These are phyloP conservation scores for Leucoraja erinaceus DNA, from an alignment of 2,113 vertebrate genomes.

Conservation along the genomic window DNA sequence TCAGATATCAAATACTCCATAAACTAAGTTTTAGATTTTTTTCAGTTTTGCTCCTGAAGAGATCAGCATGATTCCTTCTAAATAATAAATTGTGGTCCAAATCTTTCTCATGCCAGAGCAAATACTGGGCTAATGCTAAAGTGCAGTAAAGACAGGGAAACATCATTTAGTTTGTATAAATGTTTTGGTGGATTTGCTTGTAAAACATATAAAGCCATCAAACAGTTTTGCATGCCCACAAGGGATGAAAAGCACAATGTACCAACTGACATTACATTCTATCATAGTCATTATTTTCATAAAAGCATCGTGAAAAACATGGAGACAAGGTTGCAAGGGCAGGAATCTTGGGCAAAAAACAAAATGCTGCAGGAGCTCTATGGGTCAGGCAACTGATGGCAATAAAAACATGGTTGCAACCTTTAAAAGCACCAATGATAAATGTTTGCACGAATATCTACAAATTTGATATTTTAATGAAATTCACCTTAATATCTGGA, in stretches of 20 bases:
- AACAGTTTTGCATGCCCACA: neutral
- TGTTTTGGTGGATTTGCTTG: neutral
- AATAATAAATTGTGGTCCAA: neutral
- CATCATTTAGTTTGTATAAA: neutral
- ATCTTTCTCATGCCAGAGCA: neutral
- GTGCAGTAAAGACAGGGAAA: neutral
- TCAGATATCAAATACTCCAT: neutral
- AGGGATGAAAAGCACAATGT: neutral
- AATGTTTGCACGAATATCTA: too few relatives aligned
- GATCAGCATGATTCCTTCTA: neutral
- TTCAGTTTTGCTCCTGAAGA: too few relatives aligned
- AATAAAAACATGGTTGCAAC: neutral
- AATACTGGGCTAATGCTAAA: neutral
- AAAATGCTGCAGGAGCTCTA: too few relatives aligned
- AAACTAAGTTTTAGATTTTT: neutral
- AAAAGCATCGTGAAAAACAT: neutral
- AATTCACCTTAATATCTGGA: conserved; percentile 72
- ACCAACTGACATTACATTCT: neutral
- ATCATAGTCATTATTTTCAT: neutral
- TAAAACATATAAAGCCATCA: neutral
- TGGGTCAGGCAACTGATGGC: too few relatives aligned
- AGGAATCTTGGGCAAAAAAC: too few relatives aligned
- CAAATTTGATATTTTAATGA: neutral
- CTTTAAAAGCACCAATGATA: neutral
- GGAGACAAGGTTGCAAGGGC: too few relatives aligned